Percentiles rank a stretch among this genome's conserved stretches.
Evolutionary conservation across 2,113 vertebrate species (phyloP).

Genomic region (Brachirus orientalis): DNA sequence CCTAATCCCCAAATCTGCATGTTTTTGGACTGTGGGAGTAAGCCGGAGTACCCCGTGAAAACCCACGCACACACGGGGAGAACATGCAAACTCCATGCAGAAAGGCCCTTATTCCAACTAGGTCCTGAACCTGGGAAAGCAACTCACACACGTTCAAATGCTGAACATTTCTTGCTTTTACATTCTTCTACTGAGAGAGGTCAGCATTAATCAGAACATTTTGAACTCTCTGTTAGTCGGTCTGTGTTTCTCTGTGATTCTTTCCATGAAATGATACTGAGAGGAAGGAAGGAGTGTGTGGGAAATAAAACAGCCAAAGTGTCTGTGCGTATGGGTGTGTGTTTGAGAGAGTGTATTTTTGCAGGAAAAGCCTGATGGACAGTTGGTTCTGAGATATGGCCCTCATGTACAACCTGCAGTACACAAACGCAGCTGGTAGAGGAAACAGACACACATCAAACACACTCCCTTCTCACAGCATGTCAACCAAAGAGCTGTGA

Average conservation of each 20-base stretch:
- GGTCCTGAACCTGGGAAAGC: no score
- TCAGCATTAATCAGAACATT: not conserved
- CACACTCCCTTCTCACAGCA: constrained; percentile 15
- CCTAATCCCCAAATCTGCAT: no score
- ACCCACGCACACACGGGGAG: no score
- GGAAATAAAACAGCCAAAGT: constrained; percentile 52
- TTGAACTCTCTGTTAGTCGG: not conserved
- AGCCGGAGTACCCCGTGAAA: no score
- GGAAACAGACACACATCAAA: constrained; percentile 37
- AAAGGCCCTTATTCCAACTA: no score
- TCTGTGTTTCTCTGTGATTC: constrained; percentile 34
- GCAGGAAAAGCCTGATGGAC: constrained; percentile 64
- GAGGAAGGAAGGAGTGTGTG: constrained; percentile 60
- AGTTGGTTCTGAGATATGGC: constrained; percentile 54
- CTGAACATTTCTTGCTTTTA: not conserved
- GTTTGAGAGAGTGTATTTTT: constrained; percentile 47
- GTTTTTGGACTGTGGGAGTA: no score
- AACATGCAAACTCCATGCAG: no score
- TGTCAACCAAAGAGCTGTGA: not conserved
- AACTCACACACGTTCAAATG: not conserved
- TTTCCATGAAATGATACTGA: constrained; percentile 63
- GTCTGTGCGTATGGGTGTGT: constrained; percentile 15
- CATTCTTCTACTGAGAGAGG: constrained; percentile 3
- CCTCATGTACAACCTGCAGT: constrained; percentile 35
- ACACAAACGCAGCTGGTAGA: constrained; percentile 46